Evolutionary conservation across 2,797 vertebrate species (phyloP).

Genomic region (Hydrocynus forskahlii): DNA sequence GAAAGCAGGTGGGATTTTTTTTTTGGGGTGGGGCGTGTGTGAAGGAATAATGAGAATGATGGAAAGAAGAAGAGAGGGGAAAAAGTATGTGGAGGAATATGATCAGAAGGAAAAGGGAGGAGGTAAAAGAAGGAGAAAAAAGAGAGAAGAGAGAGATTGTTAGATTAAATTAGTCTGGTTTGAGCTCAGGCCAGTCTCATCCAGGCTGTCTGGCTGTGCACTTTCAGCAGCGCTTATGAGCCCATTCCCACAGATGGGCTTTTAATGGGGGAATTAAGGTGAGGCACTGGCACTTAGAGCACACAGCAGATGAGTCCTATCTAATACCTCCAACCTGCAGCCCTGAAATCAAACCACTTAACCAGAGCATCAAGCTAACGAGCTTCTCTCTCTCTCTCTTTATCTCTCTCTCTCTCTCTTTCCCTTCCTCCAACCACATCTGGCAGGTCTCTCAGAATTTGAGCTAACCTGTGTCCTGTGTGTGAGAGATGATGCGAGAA

Average conservation of each 20-base stretch:
- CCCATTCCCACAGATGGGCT: constrained; percentile 56
- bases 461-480: neutral
- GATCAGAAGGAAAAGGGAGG: constrained; percentile 14
- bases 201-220: constrained; percentile 39
- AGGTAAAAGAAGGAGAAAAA: constrained; percentile 24
- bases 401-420: constrained; percentile 7
- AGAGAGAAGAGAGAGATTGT: constrained; percentile 43
- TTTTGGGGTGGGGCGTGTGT: neutral
- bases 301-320: constrained; percentile 42
- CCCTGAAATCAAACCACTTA: constrained; percentile 51
- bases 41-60: constrained; percentile 13
- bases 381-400: constrained; percentile 37
- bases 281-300: constrained; percentile 49
- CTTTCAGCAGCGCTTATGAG: constrained; percentile 52
- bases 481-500: neutral
- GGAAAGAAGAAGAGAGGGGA: neutral
- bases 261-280: constrained; percentile 59
- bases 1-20: neutral
- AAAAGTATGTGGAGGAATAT: no score
- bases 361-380: constrained; percentile 52
- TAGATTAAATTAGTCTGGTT: constrained; percentile 57
- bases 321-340: constrained; percentile 49
- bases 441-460: constrained; percentile 7
- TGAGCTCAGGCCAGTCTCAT: constrained; percentile 42
- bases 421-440: constrained; percentile 11